phyloP scores from a whole-genome alignment of 2,113 vertebrate genomes.

The Oryctolagus cuniculus region DNA sequence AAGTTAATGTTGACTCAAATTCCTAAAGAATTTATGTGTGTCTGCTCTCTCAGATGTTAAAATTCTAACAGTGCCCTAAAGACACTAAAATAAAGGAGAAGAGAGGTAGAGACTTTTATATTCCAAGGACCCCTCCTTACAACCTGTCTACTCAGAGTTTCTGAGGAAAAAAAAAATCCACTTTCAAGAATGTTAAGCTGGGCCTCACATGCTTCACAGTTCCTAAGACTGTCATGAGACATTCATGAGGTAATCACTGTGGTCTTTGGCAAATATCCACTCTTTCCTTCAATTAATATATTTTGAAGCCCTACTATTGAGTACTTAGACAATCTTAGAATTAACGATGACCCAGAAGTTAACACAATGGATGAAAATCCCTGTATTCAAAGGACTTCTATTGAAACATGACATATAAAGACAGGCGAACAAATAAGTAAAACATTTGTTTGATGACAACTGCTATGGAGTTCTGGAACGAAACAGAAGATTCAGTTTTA shows the following conservation, averaged over 20 bases:
- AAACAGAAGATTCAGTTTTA: background rate
- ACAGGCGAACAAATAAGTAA: background rate
- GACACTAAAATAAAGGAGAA: background rate
- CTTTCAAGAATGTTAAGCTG: background rate
- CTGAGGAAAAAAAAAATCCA: background rate
- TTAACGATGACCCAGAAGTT: background rate
- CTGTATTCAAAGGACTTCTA: background rate
- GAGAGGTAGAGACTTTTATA: background rate
- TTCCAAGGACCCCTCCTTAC: background rate
- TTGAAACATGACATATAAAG: background rate
- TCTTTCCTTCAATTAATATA: background rate
- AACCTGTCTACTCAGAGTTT: background rate
- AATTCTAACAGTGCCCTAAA: background rate
- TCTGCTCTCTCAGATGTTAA: background rate
- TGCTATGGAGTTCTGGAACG: background rate
- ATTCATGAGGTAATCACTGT: background rate
- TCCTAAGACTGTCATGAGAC: background rate
- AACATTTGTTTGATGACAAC: background rate
- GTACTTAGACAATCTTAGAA: background rate
- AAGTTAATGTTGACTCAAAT: background rate
- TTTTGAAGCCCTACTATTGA: background rate
- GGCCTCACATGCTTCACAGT: background rate
- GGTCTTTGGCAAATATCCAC: background rate
- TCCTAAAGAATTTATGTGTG: background rate
- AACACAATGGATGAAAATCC: background rate